Evolutionary conservation across 2,888 invertebrate genomes (phyloP), one percentile per base, ranked within the genome.

Genomic region (Spodoptera littoralis): DNA sequence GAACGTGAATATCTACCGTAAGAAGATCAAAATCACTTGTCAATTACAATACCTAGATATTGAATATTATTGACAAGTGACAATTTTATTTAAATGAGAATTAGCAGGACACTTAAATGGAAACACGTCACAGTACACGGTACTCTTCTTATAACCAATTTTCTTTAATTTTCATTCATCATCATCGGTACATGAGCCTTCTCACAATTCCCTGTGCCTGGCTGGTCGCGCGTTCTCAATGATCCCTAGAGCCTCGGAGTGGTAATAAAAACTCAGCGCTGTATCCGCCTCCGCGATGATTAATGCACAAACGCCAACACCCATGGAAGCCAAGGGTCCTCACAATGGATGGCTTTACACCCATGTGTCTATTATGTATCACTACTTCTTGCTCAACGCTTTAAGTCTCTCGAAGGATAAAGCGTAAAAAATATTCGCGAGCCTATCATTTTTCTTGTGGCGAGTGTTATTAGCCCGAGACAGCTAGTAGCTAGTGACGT

Each of bases 261-360:
- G 69, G 79, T 79, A 80, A 79, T 79, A 79, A 80, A 80, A 80
- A 80, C 79, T 73, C 69, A 70, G 76, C 71, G 71, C 70, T 67
- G 81, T 71, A 75, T 76, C 80, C 80, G 79, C 80, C 73, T 73
- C 52, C 59, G 59, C 60, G 61, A 81, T 81, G 80, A 81, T 81
- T 79, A 81, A 81, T 81, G 81, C 74, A 80, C 70, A 72, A 72
- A 60, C 72, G 66, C 73, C 73, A 76, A 73, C 80, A 74, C 81
- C 81, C 77, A 71, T 73, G 61, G 64, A 77, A 71, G 73, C 79
- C 70, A 62, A 73, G 77, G 80, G 75, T 62, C 66, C 65, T 63
- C 46, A 80, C 80, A 78, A 80, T 78, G 65, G 72, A 80, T 76
- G 73, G 80, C 73, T 76, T 70, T 67, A 76, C 73, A 76, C 63